These are phyloP conservation scores for Bombus breviceps DNA, from an alignment of 1,140 invertebrate species.

Conservation along the genomic window DNA sequence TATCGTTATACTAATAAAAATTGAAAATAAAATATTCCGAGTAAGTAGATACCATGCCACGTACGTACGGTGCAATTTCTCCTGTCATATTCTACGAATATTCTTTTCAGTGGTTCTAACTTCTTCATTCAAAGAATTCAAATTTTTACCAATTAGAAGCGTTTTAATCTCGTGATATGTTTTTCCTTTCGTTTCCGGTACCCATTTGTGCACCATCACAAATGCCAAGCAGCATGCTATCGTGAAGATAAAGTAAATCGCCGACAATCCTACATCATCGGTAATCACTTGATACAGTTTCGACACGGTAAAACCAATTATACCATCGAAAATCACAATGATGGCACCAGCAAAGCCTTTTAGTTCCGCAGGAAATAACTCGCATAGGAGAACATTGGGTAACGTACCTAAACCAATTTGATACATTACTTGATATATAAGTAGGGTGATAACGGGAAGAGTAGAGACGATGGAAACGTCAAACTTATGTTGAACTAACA, in stretches of 20 bases:
- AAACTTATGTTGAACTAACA: conserved; percentile 71
- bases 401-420: conserved; percentile 89
- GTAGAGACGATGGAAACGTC: conserved; percentile 80
- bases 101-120: rapidly evolving
- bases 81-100: too few species aligned
- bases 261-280: conserved; percentile 85
- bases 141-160: conserved; percentile 51
- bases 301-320: conserved; percentile 89
- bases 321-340: conserved; percentile 86
- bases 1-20: too few species aligned
- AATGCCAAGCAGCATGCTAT: conserved; percentile 82
- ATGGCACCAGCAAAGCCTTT: conserved; percentile 88
- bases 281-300: conserved; percentile 89
- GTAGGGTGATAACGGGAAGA: conserved; percentile 86
- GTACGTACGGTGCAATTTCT: background rate
- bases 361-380: conserved; percentile 89
- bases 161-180: conserved; percentile 80
- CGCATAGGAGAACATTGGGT: conserved; percentile 89
- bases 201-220: conserved; percentile 73
- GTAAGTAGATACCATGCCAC: background rate
- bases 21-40: background rate
- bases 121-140: rapidly evolving
- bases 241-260: conserved; percentile 90
- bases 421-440: conserved; percentile 88
- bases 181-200: conserved; percentile 82